Evolutionary conservation across 2,888 invertebrate genomes (phyloP).

Genomic region (Monopis laevigella): DNA sequence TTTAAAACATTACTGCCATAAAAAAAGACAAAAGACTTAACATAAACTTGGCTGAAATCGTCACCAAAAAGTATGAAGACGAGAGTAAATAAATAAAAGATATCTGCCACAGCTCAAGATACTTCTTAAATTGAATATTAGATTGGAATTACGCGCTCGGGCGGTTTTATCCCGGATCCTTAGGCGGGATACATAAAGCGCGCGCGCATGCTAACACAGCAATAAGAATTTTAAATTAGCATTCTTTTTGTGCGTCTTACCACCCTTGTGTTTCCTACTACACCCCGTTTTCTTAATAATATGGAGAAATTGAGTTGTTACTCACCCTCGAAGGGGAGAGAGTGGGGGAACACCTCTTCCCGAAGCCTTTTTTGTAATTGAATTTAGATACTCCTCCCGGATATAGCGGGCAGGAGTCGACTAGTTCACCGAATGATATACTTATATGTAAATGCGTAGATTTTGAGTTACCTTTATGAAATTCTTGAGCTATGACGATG

Average conservation of each 20-base stretch:
- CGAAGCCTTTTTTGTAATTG: constrained; percentile 66
- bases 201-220: constrained; percentile 61
- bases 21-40: no score
- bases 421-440: constrained; percentile 44
- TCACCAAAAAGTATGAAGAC: constrained; percentile 10
- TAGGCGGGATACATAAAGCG: constrained; percentile 61
- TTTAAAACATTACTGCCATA: no score
- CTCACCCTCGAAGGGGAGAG: constrained; percentile 60
- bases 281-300: constrained; percentile 59
- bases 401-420: constrained; percentile 49
- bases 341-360: constrained; percentile 56
- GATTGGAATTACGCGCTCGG: constrained; percentile 64
- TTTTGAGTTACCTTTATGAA: constrained; percentile 41
- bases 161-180: constrained; percentile 54
- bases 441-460: constrained; percentile 38
- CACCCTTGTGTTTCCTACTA: constrained; percentile 46
- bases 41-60: no score
- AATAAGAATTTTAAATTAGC: constrained; percentile 68
- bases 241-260: constrained; percentile 61
- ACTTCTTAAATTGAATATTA: constrained; percentile 64
- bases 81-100: constrained; percentile 54
- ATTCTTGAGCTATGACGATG: constrained; percentile 43
- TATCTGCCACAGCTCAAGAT: constrained; percentile 45
- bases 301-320: constrained; percentile 66
- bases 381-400: constrained; percentile 63